Conservation (phyloP, 1,140 invertebrate genomes). For the Calycopis cecrops region DNA sequence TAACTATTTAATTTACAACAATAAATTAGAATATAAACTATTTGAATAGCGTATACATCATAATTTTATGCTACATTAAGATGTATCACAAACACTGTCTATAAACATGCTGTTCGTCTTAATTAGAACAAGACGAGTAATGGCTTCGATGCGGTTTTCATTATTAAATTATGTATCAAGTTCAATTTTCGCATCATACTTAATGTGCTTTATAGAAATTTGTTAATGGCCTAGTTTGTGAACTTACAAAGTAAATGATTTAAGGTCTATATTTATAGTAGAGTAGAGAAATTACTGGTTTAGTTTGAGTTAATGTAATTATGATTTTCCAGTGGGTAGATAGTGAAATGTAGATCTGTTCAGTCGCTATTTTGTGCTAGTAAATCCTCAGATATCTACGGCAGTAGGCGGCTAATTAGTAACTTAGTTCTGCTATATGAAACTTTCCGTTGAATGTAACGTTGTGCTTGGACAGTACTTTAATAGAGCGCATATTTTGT, state of each 20-base stretch:
- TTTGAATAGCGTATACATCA: not conserved
- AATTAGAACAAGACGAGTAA: constrained; percentile 27
- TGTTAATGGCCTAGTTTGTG: constrained; percentile 4
- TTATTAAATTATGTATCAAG: constrained; percentile 28
- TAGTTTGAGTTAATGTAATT: too few relatives aligned
- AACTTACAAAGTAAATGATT: not conserved
- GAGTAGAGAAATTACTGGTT: too few relatives aligned
- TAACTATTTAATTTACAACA: not conserved
- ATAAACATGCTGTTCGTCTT: constrained; percentile 24
- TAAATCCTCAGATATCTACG: too few relatives aligned
- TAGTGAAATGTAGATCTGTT: too few relatives aligned
- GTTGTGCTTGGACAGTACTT: too few relatives aligned
- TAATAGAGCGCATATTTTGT: too few relatives aligned
- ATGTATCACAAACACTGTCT: constrained; percentile 16
- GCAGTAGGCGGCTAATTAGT: too few relatives aligned
- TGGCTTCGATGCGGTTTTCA: constrained; percentile 27
- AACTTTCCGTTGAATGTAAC: too few relatives aligned
- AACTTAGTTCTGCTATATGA: too few relatives aligned
- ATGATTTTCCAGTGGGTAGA: too few relatives aligned
- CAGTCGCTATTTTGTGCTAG: too few relatives aligned
- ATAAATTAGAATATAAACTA: not conserved
- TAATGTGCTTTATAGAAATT: not conserved
- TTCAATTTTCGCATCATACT: constrained; percentile 12
- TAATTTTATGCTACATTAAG: constrained; percentile 4
- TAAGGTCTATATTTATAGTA: too few relatives aligned